These are phyloP conservation scores for Vireo altiloquus DNA, from an alignment of 2,113 vertebrate species.

Conservation along the genomic window DNA sequence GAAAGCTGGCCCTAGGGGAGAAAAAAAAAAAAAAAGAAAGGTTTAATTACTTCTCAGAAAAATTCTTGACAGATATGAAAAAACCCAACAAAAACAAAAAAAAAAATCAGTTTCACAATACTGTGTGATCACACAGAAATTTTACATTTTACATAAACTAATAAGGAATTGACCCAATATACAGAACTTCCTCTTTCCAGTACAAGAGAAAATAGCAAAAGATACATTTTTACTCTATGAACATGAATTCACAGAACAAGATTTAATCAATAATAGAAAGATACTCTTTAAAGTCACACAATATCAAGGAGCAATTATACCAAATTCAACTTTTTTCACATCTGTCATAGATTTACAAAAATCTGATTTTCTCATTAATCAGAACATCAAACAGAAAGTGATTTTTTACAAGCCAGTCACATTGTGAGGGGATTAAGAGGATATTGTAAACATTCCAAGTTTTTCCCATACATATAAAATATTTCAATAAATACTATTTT, in stretches of 20 bases:
- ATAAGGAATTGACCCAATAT: neutral
- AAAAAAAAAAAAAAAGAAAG: neutral
- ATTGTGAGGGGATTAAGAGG: neutral
- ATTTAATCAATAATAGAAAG: neutral
- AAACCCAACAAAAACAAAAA: neutral
- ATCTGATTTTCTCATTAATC: neutral
- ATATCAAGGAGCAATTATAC: neutral
- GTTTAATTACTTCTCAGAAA: neutral
- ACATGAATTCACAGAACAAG: neutral
- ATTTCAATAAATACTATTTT: neutral
- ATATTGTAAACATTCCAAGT: neutral
- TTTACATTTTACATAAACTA: neutral
- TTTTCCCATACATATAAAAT: neutral
- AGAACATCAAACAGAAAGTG: neutral
- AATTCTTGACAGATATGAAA: neutral
- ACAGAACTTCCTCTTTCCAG: neutral
- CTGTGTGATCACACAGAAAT: neutral
- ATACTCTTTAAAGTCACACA: neutral
- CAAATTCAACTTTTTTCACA: neutral
- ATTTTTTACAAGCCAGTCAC: neutral
- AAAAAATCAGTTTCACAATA: neutral
- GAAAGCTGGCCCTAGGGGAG: slow-evolving; percentile 81
- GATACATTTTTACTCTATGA: neutral
- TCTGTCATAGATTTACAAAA: neutral
- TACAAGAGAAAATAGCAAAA: neutral